Conservation (phyloP, 2,113 vertebrate species). For the Dromiciops gliroides region DNA sequence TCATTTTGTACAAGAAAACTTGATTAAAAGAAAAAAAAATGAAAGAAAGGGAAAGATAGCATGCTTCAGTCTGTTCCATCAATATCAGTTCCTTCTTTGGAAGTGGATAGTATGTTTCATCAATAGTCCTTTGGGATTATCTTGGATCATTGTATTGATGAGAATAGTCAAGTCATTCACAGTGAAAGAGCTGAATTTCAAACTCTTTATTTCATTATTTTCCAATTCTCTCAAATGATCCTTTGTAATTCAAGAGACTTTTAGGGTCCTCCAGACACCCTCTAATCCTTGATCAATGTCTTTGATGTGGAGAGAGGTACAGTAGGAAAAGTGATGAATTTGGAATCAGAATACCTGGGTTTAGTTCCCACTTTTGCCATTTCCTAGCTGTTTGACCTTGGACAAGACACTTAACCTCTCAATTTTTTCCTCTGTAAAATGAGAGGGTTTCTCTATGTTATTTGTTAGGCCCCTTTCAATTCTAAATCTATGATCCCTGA, state of each 20-base stretch:
- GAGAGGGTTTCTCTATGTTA: not conserved
- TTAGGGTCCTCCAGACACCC: not conserved
- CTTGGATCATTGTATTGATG: no score
- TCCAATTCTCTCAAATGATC: not conserved
- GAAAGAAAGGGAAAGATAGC: no score
- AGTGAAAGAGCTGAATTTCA: not conserved
- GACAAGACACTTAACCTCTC: not conserved
- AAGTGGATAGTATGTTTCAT: no score
- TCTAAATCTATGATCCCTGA: not conserved
- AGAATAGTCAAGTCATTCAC: no score
- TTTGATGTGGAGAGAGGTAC: not conserved
- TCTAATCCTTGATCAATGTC: not conserved
- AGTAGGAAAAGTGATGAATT: not conserved
- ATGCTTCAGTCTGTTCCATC: no score
- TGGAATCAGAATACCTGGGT: not conserved
- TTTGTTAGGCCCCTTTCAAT: not conserved
- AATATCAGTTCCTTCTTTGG: no score
- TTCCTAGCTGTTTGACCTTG: not conserved
- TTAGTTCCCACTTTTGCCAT: not conserved
- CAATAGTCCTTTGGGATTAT: no score
- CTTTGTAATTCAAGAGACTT: not conserved
- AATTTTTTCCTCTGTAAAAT: not conserved
- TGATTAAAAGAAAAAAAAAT: no score
- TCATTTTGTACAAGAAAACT: no score
- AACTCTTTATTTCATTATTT: not conserved